Percentiles rank a stretch among this genome's conserved stretches.
These are phyloP conservation scores for Pseudopipra pipra DNA, from an alignment of 2,113 vertebrate species.

Conservation along the genomic window DNA sequence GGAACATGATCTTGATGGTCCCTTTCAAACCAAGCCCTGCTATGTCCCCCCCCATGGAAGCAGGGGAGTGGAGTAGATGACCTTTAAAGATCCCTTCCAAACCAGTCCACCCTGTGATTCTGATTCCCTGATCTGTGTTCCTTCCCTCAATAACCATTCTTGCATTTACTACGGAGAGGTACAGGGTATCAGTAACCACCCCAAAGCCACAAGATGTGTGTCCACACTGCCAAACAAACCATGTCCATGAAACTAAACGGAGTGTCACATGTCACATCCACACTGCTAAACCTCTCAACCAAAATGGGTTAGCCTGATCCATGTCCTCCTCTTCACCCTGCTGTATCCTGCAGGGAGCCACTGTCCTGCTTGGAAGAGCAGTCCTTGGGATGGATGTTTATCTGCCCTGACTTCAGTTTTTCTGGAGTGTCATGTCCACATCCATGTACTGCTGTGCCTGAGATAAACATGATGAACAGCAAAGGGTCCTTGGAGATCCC, in stretches of 20 bases:
- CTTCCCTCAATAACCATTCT: not conserved
- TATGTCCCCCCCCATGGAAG: not conserved
- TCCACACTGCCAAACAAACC: not conserved
- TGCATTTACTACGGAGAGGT: not conserved
- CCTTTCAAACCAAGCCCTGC: not conserved
- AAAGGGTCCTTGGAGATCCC: not conserved
- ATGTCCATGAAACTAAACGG: not conserved
- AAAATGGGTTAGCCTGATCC: not conserved
- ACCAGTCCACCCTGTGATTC: not conserved
- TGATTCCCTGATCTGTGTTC: not conserved
- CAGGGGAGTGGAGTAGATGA: fast-evolving
- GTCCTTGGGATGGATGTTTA: not conserved
- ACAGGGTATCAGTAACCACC: not conserved
- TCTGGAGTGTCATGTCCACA: not conserved
- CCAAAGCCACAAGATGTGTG: not conserved
- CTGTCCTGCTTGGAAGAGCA: not conserved
- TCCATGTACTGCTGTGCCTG: not conserved
- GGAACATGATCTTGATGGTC: not conserved
- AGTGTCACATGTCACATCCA: not conserved
- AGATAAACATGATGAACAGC: not conserved
- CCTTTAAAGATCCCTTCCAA: not conserved
- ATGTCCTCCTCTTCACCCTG: not conserved
- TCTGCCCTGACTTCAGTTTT: not conserved
- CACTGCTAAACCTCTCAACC: not conserved
- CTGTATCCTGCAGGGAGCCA: not conserved